Conservation (phyloP, 2,113 vertebrate species). For the Phaetusa simplex region DNA sequence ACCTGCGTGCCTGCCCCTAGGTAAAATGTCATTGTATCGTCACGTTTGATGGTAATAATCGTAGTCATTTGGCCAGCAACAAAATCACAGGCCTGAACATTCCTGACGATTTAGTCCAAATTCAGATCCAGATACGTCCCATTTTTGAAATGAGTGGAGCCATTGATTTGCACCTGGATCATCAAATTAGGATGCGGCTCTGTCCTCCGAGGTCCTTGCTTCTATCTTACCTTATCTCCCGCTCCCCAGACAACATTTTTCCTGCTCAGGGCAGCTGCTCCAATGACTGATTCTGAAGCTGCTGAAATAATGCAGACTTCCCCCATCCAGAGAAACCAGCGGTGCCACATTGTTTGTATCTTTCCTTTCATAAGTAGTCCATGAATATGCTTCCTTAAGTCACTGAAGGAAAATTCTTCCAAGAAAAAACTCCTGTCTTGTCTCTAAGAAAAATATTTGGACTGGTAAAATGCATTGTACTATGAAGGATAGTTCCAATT, state of each 20-base stretch:
- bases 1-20: conserved; percentile 11
- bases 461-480: conserved; percentile 73
- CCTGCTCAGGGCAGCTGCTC: conserved; percentile 4
- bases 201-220: background rate
- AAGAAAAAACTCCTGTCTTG: conserved; percentile 63
- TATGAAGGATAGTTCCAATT: conserved; percentile 80
- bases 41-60: conserved; percentile 36
- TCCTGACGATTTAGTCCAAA: conserved; percentile 33
- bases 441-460: conserved; percentile 72
- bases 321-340: background rate
- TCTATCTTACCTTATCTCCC: conserved; percentile 50
- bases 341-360: background rate
- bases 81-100: conserved; percentile 26
- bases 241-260: conserved; percentile 45
- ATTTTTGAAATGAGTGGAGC: conserved; percentile 19
- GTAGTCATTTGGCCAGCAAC: conserved; percentile 7
- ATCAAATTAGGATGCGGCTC: background rate
- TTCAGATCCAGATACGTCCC: conserved; percentile 5
- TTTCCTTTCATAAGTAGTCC: conserved; percentile 30
- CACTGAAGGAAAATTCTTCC: conserved; percentile 49
- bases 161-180: conserved; percentile 29
- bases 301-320: background rate
- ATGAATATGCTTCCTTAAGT: conserved; percentile 51
- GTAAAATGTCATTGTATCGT: conserved; percentile 60
- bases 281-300: conserved; percentile 28